A percentile compares a stretch with the other conserved stretches of the same genome.
phyloP scores from a whole-genome alignment of 2,797 vertebrate species.

The Antennarius maculatus region DNA sequence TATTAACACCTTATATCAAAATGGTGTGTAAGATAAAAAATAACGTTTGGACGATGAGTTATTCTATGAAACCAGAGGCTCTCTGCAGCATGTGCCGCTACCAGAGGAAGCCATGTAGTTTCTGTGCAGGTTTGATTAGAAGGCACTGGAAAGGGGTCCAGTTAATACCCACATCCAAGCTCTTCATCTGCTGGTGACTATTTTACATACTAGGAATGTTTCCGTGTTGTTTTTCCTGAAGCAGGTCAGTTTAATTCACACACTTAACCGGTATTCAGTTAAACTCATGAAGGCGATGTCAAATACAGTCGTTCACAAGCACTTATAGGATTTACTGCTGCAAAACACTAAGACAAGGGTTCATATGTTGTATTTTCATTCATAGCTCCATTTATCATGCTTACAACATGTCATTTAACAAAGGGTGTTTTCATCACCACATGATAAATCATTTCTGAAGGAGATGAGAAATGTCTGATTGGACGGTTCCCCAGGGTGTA shows the following conservation, averaged over 20 bases:
- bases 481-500: background rate
- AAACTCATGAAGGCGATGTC: background rate
- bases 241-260: background rate
- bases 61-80: conserved; percentile 1
- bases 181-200: background rate
- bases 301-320: no score
- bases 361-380: no score
- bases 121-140: conserved; percentile 52
- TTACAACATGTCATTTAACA: background rate
- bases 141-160: background rate
- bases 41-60: background rate
- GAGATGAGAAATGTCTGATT: background rate
- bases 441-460: background rate
- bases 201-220: conserved; percentile 7
- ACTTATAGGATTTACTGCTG: no score
- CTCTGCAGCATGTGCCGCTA: background rate
- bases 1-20: conserved; percentile 1
- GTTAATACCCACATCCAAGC: conserved; percentile 3
- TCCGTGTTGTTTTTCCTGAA: conserved; percentile 1
- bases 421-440: background rate
- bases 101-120: conserved; percentile 51
- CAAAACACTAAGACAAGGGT: no score
- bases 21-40: background rate
- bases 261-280: background rate
- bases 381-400: no score